These are phyloP conservation scores for Micronisus gabar DNA, from an alignment of 2,113 vertebrate genomes.

Conservation along the genomic window DNA sequence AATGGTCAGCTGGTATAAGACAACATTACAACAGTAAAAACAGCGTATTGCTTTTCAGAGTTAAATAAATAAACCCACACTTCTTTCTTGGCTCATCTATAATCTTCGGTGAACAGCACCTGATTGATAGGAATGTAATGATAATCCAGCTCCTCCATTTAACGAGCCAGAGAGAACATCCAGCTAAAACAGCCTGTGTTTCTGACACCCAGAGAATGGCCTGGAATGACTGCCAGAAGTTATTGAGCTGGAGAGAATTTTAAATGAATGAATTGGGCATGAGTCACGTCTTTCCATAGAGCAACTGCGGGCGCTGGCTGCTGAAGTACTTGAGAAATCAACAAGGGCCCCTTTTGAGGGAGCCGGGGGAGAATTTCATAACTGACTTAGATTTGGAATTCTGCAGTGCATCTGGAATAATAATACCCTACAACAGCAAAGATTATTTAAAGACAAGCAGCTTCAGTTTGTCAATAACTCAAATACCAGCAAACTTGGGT, in stretches of 20 bases:
- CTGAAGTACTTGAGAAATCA: not conserved
- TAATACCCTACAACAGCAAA: not conserved
- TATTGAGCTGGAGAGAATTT: slow-evolving; percentile 41
- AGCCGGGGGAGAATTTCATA: not conserved
- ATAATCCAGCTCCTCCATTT: not conserved
- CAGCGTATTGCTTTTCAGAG: not conserved
- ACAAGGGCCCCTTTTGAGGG: slow-evolving; percentile 24
- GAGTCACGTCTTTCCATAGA: slow-evolving; percentile 25
- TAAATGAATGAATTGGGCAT: slow-evolving; percentile 23
- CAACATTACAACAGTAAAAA: not conserved
- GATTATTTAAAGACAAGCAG: not conserved
- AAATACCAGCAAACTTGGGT: slow-evolving; percentile 30
- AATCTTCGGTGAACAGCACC: not conserved
- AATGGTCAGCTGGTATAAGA: not conserved
- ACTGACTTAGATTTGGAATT: not conserved
- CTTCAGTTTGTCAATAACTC: slow-evolving; percentile 27
- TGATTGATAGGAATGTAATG: not conserved
- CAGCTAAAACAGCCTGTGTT: slow-evolving; percentile 4
- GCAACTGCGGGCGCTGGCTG: not conserved
- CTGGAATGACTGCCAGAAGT: slow-evolving; percentile 17
- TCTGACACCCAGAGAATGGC: not conserved
- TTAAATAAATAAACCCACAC: not conserved
- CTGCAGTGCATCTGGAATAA: not conserved
- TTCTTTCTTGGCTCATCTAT: not conserved
- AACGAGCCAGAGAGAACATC: not conserved